Evolutionary conservation across 2,888 invertebrate genomes (phyloP).

Genomic region (Hyposoter didymator): DNA sequence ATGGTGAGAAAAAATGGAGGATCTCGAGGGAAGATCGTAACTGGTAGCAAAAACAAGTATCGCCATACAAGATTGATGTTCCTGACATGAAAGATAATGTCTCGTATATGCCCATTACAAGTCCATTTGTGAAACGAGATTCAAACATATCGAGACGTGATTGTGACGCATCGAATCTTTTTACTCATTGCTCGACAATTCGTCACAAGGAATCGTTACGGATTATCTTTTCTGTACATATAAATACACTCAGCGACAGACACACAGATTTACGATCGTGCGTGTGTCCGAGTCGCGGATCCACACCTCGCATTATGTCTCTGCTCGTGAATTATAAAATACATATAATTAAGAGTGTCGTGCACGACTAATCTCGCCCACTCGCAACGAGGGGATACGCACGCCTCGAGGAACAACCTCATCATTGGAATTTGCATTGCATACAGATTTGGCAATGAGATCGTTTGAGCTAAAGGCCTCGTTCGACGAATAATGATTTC

Average conservation of each 20-base stretch:
- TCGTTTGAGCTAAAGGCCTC: slow-evolving; percentile 49
- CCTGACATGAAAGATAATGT: neutral
- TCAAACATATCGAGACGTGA: slow-evolving; percentile 1
- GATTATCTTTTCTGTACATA: slow-evolving; percentile 23
- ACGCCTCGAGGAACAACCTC: slow-evolving; percentile 12
- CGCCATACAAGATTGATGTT: neutral
- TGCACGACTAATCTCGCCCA: slow-evolving; percentile 64
- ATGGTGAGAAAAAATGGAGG: slow-evolving; percentile 7
- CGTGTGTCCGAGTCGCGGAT: neutral
- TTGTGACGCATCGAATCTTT: slow-evolving; percentile 47
- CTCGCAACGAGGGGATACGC: slow-evolving; percentile 14
- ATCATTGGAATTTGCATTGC: slow-evolving; percentile 64
- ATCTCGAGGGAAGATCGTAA: neutral
- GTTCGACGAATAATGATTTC: slow-evolving; percentile 61
- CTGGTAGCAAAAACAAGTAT: neutral
- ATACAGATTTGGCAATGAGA: slow-evolving; percentile 61
- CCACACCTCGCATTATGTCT: slow-evolving; percentile 39
- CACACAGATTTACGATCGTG: too few species aligned
- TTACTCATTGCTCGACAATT: slow-evolving; percentile 28
- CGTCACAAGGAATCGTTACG: slow-evolving; percentile 31
- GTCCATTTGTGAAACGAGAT: slow-evolving; percentile 10
- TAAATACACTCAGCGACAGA: neutral
- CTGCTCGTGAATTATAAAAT: slow-evolving; percentile 42
- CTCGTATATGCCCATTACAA: neutral
- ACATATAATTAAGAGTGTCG: slow-evolving; percentile 12